phyloP scores from a whole-genome alignment of 2,888 invertebrate species.

The Pseudoips prasinana region DNA sequence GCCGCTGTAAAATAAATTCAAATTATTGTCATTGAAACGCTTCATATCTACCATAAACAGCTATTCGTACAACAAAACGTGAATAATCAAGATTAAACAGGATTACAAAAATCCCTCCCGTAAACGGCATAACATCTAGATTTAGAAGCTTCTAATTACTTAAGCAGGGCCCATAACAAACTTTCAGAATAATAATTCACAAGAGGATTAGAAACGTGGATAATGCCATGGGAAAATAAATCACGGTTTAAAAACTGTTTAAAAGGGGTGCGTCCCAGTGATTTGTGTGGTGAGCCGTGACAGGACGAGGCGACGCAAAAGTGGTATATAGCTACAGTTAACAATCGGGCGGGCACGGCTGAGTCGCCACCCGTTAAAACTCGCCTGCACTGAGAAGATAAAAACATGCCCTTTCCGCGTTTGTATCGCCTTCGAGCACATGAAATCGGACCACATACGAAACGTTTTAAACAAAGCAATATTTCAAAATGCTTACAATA shows the following conservation, averaged over 20 bases:
- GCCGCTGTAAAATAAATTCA: constrained; percentile 30
- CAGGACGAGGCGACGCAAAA: constrained; percentile 23
- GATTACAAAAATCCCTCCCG: constrained; percentile 37
- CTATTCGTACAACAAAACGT: constrained; percentile 17
- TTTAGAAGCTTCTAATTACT: constrained; percentile 57
- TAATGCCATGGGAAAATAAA: constrained; percentile 65
- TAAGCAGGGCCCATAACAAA: constrained; percentile 62
- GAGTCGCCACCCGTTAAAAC: constrained; percentile 12
- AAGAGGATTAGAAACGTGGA: constrained; percentile 63
- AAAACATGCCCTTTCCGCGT: constrained; percentile 35
- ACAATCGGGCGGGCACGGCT: constrained; percentile 14
- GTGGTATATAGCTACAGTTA: constrained; percentile 13
- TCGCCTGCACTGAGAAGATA: constrained; percentile 51
- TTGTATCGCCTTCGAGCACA: constrained; percentile 21
- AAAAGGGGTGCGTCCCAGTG: constrained; percentile 57
- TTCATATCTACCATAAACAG: constrained; percentile 25
- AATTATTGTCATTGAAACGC: constrained; percentile 39
- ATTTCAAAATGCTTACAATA: too few relatives aligned
- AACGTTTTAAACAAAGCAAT: too few relatives aligned
- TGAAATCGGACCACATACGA: constrained; percentile 20
- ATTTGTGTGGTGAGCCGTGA: constrained; percentile 56
- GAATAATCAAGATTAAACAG: constrained; percentile 34
- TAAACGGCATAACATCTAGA: constrained; percentile 51
- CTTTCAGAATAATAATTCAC: constrained; percentile 67
- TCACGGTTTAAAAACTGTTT: constrained; percentile 64